A percentile compares a stretch with the other conserved stretches of the same genome.
Conservation (phyloP, 2,113 vertebrate genomes). For the Coryphaenoides rupestris region DNA sequence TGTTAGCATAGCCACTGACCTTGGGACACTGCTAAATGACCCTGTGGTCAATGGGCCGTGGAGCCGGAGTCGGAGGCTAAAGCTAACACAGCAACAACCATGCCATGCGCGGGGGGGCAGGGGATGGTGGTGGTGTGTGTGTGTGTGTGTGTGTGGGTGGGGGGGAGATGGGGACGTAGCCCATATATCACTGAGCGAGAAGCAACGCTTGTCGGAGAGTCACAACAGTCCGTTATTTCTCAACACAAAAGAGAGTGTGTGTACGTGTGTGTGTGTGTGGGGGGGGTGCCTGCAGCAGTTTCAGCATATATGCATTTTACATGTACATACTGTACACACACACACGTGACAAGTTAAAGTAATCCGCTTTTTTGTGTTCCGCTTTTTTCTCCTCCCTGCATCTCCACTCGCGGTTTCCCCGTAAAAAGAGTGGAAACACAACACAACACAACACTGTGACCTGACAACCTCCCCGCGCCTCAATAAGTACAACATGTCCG, state of each 20-base stretch:
- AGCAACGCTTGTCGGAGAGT: not conserved
- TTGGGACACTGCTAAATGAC: slow-evolving; percentile 59
- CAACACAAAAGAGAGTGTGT: not conserved
- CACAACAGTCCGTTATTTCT: slow-evolving; percentile 10
- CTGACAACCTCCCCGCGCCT: slow-evolving; percentile 56
- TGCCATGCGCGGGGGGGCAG: too few species aligned
- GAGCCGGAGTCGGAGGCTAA: slow-evolving; percentile 37
- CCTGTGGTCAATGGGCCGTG: slow-evolving; percentile 60
- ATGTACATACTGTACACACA: too few species aligned
- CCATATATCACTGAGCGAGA: slow-evolving; percentile 21
- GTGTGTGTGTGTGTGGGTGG: too few species aligned
- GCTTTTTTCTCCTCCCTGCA: not conserved
- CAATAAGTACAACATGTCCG: slow-evolving; percentile 58
- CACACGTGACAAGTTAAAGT: slow-evolving; percentile 42
- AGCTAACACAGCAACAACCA: slow-evolving; percentile 53
- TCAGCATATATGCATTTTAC: not conserved
- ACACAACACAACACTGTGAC: slow-evolving; percentile 57
- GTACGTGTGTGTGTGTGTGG: too few species aligned
- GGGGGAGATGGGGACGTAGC: not conserved
- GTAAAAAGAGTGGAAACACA: slow-evolving; percentile 57
- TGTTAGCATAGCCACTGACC: slow-evolving; percentile 54
- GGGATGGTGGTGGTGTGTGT: too few species aligned
- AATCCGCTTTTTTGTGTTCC: slow-evolving; percentile 37
- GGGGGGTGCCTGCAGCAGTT: not conserved
- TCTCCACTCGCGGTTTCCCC: slow-evolving; percentile 22